These are phyloP conservation scores for Clistopyga incitator DNA, from an alignment of 2,888 invertebrate species.

Conservation along the genomic window DNA sequence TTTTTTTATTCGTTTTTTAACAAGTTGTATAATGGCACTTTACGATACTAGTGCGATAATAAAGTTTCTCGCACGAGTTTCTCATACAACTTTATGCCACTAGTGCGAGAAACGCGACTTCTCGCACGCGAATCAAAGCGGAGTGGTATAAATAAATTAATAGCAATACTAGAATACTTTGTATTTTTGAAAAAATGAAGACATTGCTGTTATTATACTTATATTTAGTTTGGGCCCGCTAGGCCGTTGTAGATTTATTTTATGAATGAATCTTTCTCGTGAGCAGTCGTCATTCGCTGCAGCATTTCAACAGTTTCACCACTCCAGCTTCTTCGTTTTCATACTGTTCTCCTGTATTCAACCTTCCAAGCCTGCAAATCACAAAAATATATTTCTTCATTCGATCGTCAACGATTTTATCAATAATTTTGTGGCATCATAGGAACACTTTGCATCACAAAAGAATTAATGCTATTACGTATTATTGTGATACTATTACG, in stretches of 20 bases:
- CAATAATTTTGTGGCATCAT: neutral
- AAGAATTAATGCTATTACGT: neutral
- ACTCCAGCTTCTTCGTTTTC: neutral
- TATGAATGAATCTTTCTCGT: conserved; percentile 77
- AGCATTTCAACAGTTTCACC: conserved; percentile 30
- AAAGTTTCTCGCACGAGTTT: too few species aligned
- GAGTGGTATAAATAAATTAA: too few species aligned
- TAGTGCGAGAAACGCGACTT: too few species aligned
- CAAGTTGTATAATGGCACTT: too few species aligned
- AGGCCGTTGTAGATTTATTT: conserved; percentile 72
- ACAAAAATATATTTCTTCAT: neutral
- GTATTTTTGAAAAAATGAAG: too few species aligned
- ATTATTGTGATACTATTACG: too few species aligned
- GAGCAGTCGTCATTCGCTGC: conserved; percentile 35
- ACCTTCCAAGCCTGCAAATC: conserved; percentile 3
- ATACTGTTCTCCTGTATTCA: neutral
- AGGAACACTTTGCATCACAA: neutral
- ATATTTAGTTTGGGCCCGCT: conserved; percentile 68
- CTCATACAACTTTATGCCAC: too few species aligned
- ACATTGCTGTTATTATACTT: too few species aligned
- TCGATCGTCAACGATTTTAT: neutral
- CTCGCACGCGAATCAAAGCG: too few species aligned
- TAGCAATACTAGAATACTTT: too few species aligned
- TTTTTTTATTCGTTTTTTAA: neutral
- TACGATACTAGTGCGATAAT: too few species aligned